Evolutionary conservation across 2,888 invertebrate genomes (phyloP), one percentile per base, ranked within the genome.

Genomic region (Agriopis aurantiaria): DNA sequence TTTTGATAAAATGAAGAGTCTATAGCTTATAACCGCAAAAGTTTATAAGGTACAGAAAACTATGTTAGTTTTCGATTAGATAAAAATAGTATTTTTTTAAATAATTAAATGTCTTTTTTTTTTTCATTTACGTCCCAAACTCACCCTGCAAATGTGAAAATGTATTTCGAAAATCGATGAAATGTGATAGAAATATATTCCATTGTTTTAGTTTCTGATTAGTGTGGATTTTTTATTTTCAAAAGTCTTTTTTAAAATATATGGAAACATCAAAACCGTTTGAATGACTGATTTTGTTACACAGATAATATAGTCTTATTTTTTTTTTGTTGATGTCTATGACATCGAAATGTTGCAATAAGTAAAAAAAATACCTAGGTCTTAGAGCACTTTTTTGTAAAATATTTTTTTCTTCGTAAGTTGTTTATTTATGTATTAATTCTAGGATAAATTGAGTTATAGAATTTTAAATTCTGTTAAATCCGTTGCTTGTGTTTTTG

Each of bases 161-260:
- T 65, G 55, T 69, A 75, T 69, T 68, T 77, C 73, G 74, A 77
- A 78, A 78, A 77, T 76, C 75, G 67, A 82, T 82, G 82, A 67
- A 82, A 86, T 93, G 92, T 93, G 92, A 92, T 93, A 91, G 78
- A 87, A 85, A 84, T 85, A 84, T 82, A 91, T 92, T 91, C 92
- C 91, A 91, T 92, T 91, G 91, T 91, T 91, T 88, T 91, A 89
- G 90, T 85, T 78, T 85, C 80, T 77, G 75, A 82, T 66, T 81
- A 86, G 85, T 83, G 81, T 83, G 71, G 23, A 78, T 67, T 74
- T 76, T 72, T 74, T 71, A 45, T 67, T 63, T 51, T 49, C 48
- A 75, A 74, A 75, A 62, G 46, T 70, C 17, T 46, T 40, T 65
- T 14, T 17, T 53, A 59, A 58, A 58, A 53, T 69, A 33, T 69